These are phyloP conservation scores for Gymnocephalus cernua DNA, from an alignment of 2,113 vertebrate genomes.

Conservation along the genomic window DNA sequence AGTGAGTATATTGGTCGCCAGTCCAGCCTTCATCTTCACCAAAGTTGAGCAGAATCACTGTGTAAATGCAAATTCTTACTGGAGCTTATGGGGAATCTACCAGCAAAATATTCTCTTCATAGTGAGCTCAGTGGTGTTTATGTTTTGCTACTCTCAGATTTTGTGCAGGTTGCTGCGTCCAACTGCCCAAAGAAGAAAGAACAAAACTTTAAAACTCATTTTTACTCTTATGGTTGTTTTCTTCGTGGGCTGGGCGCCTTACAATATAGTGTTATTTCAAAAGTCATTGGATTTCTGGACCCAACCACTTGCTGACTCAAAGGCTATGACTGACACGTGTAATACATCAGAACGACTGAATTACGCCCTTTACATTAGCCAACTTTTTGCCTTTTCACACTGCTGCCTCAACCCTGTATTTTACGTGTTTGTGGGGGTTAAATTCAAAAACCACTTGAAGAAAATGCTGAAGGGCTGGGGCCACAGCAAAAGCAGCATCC, in stretches of 20 bases:
- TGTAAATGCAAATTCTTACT: conserved; percentile 50
- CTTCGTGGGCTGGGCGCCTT: conserved; percentile 94
- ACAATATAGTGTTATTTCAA: conserved; percentile 88
- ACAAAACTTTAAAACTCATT: conserved; percentile 91
- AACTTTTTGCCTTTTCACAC: conserved; percentile 90
- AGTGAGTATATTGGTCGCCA: conserved; percentile 80
- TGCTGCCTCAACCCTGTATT: conserved; percentile 96
- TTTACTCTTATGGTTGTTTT: conserved; percentile 89
- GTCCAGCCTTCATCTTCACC: conserved; percentile 83
- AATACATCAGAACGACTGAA: conserved; percentile 31
- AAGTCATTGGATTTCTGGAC: conserved; percentile 55
- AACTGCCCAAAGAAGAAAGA: conserved; percentile 82
- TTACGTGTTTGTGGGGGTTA: conserved; percentile 92
- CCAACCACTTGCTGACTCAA: fast-evolving
- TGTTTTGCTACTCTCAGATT: conserved; percentile 90
- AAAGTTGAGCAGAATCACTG: conserved; percentile 59
- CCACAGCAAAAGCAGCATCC: background rate
- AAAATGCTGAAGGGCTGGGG: conserved; percentile 71
- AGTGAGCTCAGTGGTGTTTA: conserved; percentile 81
- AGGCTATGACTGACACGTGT: fast-evolving
- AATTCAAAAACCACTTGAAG: conserved; percentile 91
- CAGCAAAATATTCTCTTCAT: conserved; percentile 89
- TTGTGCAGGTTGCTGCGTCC: conserved; percentile 85
- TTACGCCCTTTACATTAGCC: conserved; percentile 82
- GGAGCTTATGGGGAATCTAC: conserved; percentile 80